Evolutionary conservation across 2,797 vertebrate genomes (phyloP), one percentile per base, ranked within the genome.

Genomic region (Myotis planiceps): DNA sequence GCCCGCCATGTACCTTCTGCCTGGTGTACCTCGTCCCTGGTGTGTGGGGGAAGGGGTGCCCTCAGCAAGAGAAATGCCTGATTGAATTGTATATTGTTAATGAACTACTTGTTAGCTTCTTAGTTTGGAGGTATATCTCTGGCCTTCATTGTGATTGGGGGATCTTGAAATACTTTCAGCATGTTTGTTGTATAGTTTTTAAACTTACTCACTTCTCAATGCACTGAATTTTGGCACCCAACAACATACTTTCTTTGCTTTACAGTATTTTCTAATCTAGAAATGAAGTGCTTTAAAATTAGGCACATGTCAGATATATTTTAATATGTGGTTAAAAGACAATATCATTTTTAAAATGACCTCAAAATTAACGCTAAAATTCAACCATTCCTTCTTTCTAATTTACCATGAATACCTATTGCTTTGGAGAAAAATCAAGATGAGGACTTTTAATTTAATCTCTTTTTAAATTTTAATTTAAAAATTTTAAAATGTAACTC

Each of bases 251-350:
- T 87, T 75, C 19, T 92, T 90, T 78, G 60, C 78, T 88, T 88
- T 92, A 68, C 18, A 53, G 1, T 87, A 55, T 80, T 92, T 82
- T 95, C 29, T 74, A 80, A 75, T 69, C 45, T 90, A 45, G 51
- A 94, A 87, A 84, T 79, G 34, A 79, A 88, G 63, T 90, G 42
- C 39, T 79, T 96, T 92, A 87, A 87, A 92, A 68, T 47, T 39
- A 66, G 49, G 9, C 27, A 32, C 49, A n/a, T 55, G 37, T 87
- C 45, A 92, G 16, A 42, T 95, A 60, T 21, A 14, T 23, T 86
- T 89, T 79, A 79, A 34, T 68, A 55, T 55, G 9, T 78, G 65
- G 18, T 68, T 68, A 78, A 89, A 88, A 78, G 51, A 19, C 9
- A 71, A 47, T 58, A 13, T 55, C 69, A 39, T 87, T 53, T 76